Evolutionary conservation across 2,888 invertebrate species (phyloP).

Genomic region (Petrophora chlorosata): DNA sequence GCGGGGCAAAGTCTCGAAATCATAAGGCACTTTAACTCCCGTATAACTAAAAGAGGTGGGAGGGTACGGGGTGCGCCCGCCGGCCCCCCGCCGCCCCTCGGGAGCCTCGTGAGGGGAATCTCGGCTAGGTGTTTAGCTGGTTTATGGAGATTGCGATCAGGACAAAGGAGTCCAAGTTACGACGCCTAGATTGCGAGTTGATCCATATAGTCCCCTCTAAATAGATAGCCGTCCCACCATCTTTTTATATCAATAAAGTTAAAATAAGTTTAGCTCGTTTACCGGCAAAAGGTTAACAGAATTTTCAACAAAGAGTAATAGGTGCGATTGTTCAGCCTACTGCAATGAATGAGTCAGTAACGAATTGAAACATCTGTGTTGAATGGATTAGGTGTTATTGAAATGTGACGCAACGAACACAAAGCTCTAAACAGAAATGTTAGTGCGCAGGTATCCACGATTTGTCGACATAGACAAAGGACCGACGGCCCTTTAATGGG

Average conservation of each 20-base stretch:
- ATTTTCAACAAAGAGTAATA: slow-evolving; percentile 28
- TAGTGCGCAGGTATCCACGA: slow-evolving; percentile 6
- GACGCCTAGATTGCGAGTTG: slow-evolving; percentile 70
- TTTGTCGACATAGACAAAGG: slow-evolving; percentile 16
- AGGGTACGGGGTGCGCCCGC: slow-evolving; percentile 30
- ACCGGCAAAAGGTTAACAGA: slow-evolving; percentile 21
- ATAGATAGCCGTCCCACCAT: slow-evolving; percentile 47
- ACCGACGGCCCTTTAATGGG: slow-evolving; percentile 19
- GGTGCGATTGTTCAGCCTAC: slow-evolving; percentile 18
- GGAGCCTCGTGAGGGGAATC: slow-evolving; percentile 61
- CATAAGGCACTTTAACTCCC: slow-evolving; percentile 71
- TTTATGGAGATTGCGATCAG: slow-evolving; percentile 82
- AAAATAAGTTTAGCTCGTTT: slow-evolving; percentile 39
- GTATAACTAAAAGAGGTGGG: slow-evolving; percentile 58
- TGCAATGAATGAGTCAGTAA: slow-evolving; percentile 23
- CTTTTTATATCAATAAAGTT: slow-evolving; percentile 53
- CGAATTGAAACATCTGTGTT: slow-evolving; percentile 28
- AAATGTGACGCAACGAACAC: slow-evolving; percentile 17
- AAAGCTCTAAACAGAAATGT: slow-evolving; percentile 8
- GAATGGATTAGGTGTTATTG: slow-evolving; percentile 16
- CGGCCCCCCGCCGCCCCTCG: slow-evolving; percentile 37
- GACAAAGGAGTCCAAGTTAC: slow-evolving; percentile 78
- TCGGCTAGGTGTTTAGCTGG: slow-evolving; percentile 80
- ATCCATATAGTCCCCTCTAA: slow-evolving; percentile 62
- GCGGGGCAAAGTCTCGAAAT: slow-evolving; percentile 59